Conservation (phyloP, 1,140 invertebrate genomes). For the Phymastichus coffea region DNA sequence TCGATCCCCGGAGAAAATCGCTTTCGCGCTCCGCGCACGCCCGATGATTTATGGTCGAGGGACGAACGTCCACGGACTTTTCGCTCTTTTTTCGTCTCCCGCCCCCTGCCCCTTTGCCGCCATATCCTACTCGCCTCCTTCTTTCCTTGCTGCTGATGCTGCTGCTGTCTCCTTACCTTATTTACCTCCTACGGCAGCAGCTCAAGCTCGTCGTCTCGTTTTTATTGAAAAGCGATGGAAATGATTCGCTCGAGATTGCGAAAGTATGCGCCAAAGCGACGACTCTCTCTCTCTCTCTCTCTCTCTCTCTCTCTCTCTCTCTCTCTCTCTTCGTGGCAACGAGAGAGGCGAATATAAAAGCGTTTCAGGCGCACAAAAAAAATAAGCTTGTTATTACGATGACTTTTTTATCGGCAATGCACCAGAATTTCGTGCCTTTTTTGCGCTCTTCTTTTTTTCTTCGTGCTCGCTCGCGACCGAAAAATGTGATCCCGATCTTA, state of each 20-base stretch:
- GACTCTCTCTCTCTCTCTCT: no score
- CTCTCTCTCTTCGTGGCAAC: no score
- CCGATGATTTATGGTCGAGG: slow-evolving; percentile 12
- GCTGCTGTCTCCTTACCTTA: neutral
- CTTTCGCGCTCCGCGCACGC: neutral
- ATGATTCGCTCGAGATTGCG: neutral
- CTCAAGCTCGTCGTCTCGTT: neutral
- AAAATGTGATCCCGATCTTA: no score
- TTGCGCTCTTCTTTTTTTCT: no score
- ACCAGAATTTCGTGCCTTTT: no score
- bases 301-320: no score
- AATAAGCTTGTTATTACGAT: neutral
- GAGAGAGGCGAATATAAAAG: neutral
- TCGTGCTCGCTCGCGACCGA: no score
- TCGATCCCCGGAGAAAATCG: slow-evolving; percentile 18
- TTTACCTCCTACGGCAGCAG: neutral
- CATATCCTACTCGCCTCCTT: neutral
- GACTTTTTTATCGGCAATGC: neutral
- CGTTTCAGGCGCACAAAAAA: no score
- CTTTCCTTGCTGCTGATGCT: no score
- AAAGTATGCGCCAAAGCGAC: neutral
- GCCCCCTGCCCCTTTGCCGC: no score
- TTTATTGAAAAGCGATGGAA: neutral
- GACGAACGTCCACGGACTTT: neutral
- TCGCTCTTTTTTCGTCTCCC: neutral